Evolutionary conservation across 2,888 invertebrate genomes (phyloP).

Genomic region (Leucophenga montana): DNA sequence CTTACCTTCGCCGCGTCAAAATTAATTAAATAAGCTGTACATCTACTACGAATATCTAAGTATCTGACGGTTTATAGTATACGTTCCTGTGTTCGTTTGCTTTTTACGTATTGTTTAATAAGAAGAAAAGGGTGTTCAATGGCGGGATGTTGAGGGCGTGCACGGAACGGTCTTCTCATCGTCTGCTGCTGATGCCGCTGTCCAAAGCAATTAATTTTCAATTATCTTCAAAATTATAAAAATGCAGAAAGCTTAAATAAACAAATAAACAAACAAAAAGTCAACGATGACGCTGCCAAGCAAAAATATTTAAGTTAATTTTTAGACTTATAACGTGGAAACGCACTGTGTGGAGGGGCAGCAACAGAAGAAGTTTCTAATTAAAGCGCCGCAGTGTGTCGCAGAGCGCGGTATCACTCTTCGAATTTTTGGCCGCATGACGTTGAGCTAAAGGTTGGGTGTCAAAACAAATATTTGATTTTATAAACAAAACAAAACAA

Average conservation of each 20-base stretch:
- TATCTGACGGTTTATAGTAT: background rate
- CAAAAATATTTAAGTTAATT: constrained; percentile 9
- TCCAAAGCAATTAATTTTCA: constrained; percentile 64
- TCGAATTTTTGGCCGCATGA: background rate
- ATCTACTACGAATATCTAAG: background rate
- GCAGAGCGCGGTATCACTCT: background rate
- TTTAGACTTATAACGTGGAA: too few relatives aligned
- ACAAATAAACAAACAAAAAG: constrained; percentile 11
- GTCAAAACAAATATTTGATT: background rate
- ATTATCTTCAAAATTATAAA: constrained; percentile 55
- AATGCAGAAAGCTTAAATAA: constrained; percentile 16
- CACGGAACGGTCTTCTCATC: too few relatives aligned
- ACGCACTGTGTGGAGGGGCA: background rate
- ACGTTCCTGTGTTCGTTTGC: background rate
- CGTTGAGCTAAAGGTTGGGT: background rate
- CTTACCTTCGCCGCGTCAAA: constrained; percentile 51
- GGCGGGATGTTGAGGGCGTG: background rate
- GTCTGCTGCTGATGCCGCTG: constrained; percentile 55
- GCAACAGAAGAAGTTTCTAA: background rate
- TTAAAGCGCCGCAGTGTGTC: background rate
- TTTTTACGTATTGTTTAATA: constrained; percentile 1
- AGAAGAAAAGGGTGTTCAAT: background rate
- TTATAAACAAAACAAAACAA: background rate
- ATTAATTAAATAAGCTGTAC: constrained; percentile 63
- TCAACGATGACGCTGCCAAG: background rate